Evolutionary conservation across 2,113 vertebrate species (phyloP).

Genomic region (Haplotaxodon microlepis): DNA sequence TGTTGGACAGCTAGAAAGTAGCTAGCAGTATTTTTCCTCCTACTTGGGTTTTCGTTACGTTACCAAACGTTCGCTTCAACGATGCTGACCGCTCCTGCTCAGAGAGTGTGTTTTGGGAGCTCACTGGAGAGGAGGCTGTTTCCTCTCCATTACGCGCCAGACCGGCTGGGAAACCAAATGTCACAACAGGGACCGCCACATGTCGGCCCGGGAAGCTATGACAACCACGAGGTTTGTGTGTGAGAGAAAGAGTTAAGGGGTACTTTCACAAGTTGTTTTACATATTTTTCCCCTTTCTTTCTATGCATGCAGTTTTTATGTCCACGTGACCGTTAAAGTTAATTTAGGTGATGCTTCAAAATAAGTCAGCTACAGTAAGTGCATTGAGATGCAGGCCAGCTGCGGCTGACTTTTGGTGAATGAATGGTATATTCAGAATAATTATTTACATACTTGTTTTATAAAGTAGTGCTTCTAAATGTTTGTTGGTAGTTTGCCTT

Average conservation of each 20-base stretch:
- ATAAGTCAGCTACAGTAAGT: background rate
- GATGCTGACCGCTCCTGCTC: background rate
- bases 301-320: background rate
- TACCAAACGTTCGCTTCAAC: background rate
- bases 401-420: background rate
- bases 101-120: slow-evolving; percentile 66
- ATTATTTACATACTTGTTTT: accelerated
- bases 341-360: background rate
- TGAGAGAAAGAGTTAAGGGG: accelerated
- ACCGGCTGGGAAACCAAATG: slow-evolving; percentile 64
- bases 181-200: background rate
- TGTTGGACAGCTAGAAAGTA: background rate
- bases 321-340: accelerated
- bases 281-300: accelerated
- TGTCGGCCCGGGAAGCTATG: slow-evolving; percentile 74
- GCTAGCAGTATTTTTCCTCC: background rate
- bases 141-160: slow-evolving; percentile 45
- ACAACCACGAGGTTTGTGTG: slow-evolving; percentile 59
- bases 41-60: background rate
- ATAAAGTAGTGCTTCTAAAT: background rate
- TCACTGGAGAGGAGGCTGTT: slow-evolving; percentile 66
- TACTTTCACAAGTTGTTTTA: background rate
- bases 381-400: too few relatives aligned
- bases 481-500: background rate
- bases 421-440: background rate